Evolutionary conservation across 2,113 vertebrate species (phyloP).

Genomic region (Chelonoidis abingdonii): DNA sequence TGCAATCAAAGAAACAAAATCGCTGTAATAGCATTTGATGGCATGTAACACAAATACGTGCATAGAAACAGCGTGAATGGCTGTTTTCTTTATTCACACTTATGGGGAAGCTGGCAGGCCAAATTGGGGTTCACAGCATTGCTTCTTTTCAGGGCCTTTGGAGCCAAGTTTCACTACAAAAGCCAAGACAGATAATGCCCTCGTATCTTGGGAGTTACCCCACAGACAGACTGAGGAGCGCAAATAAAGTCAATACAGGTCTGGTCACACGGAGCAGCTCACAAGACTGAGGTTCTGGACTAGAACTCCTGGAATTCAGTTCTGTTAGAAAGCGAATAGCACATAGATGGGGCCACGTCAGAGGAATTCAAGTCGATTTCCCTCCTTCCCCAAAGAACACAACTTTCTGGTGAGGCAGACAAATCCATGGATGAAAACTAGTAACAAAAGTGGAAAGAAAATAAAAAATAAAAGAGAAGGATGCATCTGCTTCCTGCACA

Average conservation of each 20-base stretch:
- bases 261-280: background rate
- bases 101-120: background rate
- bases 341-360: background rate
- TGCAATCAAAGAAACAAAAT: background rate
- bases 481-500: background rate
- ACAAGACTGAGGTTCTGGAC: background rate
- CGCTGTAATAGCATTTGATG: background rate
- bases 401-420: background rate
- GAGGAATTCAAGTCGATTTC: background rate
- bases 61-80: background rate
- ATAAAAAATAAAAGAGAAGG: fast-evolving
- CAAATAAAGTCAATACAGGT: background rate
- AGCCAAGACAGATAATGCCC: background rate
- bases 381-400: background rate
- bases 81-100: background rate
- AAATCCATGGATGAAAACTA: background rate
- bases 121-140: background rate
- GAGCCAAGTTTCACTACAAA: background rate
- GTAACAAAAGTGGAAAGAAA: fast-evolving
- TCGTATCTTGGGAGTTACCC: background rate
- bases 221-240: background rate
- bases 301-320: background rate
- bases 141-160: background rate
- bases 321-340: background rate
- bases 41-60: background rate